These are phyloP conservation scores for Myiagra hebetior DNA, from an alignment of 2,113 vertebrate genomes.

Conservation along the genomic window DNA sequence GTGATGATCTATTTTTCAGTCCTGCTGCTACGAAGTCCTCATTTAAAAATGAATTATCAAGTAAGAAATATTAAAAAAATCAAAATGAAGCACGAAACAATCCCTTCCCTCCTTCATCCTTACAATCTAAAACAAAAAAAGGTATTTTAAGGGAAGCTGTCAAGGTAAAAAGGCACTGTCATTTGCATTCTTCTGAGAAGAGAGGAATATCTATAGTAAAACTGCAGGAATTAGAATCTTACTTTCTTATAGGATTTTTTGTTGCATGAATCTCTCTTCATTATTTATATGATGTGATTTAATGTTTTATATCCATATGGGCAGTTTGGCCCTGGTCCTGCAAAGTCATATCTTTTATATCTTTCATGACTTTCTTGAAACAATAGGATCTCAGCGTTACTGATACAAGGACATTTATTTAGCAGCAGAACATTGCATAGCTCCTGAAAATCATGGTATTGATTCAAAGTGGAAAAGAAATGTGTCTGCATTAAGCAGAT, in stretches of 20 bases:
- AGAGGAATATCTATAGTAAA: not conserved
- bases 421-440: not conserved
- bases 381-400: not conserved
- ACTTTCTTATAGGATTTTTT: not conserved
- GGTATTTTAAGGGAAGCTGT: not conserved
- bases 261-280: not conserved
- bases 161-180: not conserved
- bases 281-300: not conserved
- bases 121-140: not conserved
- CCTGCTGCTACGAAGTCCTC: not conserved
- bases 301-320: not conserved
- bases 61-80: not conserved
- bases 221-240: not conserved
- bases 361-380: not conserved
- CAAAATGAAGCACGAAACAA: not conserved
- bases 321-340: not conserved
- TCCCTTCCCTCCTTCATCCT: not conserved
- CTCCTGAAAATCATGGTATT: constrained; percentile 37
- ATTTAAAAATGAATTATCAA: not conserved
- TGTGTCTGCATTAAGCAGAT: constrained; percentile 26
- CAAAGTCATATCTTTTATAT: not conserved
- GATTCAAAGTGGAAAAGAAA: constrained; percentile 3
- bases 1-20: not conserved
- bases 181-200: constrained; percentile 5
- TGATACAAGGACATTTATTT: not conserved